These are phyloP conservation scores for Caenorhabditis wallacei DNA, from an alignment of 2,888 invertebrate species.

Conservation along the genomic window DNA sequence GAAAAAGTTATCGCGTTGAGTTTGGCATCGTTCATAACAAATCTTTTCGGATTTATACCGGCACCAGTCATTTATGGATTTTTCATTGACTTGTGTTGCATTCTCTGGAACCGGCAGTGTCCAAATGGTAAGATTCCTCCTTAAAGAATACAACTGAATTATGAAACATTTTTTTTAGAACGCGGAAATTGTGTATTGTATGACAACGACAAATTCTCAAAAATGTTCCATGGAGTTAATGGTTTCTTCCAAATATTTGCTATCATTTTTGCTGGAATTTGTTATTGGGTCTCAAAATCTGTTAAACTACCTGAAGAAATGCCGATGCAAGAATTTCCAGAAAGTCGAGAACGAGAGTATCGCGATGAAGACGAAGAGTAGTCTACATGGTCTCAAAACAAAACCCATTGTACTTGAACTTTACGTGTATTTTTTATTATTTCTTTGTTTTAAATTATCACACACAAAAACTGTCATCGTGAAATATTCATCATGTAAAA, in stretches of 20 bases:
- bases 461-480: not conserved
- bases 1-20: conserved; percentile 77
- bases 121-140: conserved; percentile 63
- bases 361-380: conserved; percentile 44
- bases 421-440: conserved; percentile 48
- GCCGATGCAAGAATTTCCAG: conserved; percentile 56
- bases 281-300: conserved; percentile 69
- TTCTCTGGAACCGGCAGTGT: conserved; percentile 75
- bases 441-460: conserved; percentile 3
- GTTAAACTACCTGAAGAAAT: conserved; percentile 74
- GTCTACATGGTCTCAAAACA: not conserved
- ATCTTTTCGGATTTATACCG: conserved; percentile 78
- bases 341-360: conserved; percentile 48
- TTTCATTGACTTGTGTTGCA: conserved; percentile 75
- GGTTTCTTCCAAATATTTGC: conserved; percentile 71
- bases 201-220: conserved; percentile 74
- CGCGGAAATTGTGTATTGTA: conserved; percentile 78
- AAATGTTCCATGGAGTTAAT: conserved; percentile 75
- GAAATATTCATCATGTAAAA: conserved; percentile 12
- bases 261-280: conserved; percentile 68
- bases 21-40: conserved; percentile 77
- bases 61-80: conserved; percentile 78
- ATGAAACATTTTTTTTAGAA: conserved; percentile 54
- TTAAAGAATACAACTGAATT: not conserved
- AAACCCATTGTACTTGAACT: not conserved